Evolutionary conservation across 2,113 vertebrate genomes (phyloP), one percentile per base, ranked within the genome.

Genomic region (Mirounga angustirostris): DNA sequence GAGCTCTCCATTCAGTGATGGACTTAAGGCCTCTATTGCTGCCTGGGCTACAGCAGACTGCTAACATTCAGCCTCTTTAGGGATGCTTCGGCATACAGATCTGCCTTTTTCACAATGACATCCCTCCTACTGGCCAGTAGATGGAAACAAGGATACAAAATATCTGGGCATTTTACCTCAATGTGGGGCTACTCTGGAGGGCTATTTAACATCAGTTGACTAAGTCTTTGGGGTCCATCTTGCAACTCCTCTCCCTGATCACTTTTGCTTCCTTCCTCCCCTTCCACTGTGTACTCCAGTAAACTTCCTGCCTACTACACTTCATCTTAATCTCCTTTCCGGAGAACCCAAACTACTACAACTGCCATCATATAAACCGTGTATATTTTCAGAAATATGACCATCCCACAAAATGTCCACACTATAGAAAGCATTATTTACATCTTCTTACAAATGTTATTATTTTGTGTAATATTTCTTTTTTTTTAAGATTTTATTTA

Each of bases 121-220:
- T 46, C 14, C 10, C 74, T 56, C n/a, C 40, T 43, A 43, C 14
- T 65, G 33, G 11, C 10, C 67, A 50, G 14, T 19, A 50, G 18
- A 21, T 65, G 10, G 22, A 84, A 63, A 52, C 24, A 65, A 13
- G 6, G 11, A 78, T 67, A 54, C 15, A 50, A 91, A 80, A 28
- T 46, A 56, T 14, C 30, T 46, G 30, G 28, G 8, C 11, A 36
- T 50, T 78, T 91, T 67, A 43, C 10, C n/a, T 63, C 26, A 76
- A 2, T 0, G 0, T 30, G 30, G 26, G 10, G 33, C 4, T 65
- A 22, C 2, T 36, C 30, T 46, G 59, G 46, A 56, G 7, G n/a
- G 18, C 18, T 12, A 33, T 63, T 74, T 74, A 18, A 76, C 5
- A 46, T 15, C n/a, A 46, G 10, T 24, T 89, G 76, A 33, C 40